Evolutionary conservation across 2,797 vertebrate species (phyloP), one percentile per base, ranked within the genome.

Genomic region (Typhlichthys subterraneus): DNA sequence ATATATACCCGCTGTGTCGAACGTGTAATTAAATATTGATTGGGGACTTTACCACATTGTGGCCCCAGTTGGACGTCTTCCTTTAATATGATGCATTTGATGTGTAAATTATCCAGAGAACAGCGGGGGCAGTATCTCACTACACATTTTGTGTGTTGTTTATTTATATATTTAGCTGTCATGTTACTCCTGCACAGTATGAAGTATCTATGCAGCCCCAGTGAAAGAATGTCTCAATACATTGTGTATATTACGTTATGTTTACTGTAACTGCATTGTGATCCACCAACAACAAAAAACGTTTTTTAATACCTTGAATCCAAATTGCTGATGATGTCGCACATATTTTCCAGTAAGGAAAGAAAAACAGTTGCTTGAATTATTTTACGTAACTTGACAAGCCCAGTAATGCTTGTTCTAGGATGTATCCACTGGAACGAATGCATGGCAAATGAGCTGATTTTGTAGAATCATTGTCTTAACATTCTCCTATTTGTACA

Each of bases 1-100:
- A 89, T 82, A 80, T 72, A 90, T 73, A 76, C 82, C 75, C 82
- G 86, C 64, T 83, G 82, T 86, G 84, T 89, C 62, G 65, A 90
- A 84, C 76, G 69, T 84, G 87, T 91, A 87, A 90, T 93, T 86
- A 90, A 92, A 90, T 89, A 92, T 92, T 91, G 87, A 93, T 91
- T 87, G 77, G 74, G 75, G 81, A 84, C 85, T 91, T 90, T 89
- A 88, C 82, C 79, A 84, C 85, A 87, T 88, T 61, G 64, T 75
- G 78, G 65, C 77, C 85, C 69, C 79, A 57, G 87, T 88, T 59
- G 75, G 85, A 88, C 76, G 80, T 70, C 85, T 73, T 86, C 77
- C 84, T 91, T 83, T 84, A 78, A 84, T 81, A 75, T 76, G 49
- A 38, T 9, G 45, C 65, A 63, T 86, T 92, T 91, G 88, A 93